These are phyloP conservation scores for Synanthedon tipuliformis DNA, from an alignment of 2,888 invertebrate species.

Conservation along the genomic window DNA sequence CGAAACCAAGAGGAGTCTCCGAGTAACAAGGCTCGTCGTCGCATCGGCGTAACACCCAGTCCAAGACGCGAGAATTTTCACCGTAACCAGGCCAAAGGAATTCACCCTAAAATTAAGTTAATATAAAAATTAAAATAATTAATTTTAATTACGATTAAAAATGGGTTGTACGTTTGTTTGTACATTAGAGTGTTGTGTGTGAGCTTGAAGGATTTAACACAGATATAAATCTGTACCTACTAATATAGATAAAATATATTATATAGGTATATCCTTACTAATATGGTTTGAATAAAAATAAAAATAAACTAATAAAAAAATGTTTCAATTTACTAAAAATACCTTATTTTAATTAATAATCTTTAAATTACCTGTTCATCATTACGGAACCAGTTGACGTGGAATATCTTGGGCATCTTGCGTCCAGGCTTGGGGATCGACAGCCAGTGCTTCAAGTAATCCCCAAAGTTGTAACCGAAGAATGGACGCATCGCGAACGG, in stretches of 20 bases:
- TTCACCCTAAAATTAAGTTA: constrained; percentile 69
- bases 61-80: constrained; percentile 95
- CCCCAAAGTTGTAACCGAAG: constrained; percentile 99
- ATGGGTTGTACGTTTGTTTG: too few relatives aligned
- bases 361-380: constrained; percentile 60
- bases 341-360: neutral
- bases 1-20: constrained; percentile 81
- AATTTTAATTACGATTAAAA: too few relatives aligned
- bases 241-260: too few relatives aligned
- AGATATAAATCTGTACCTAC: too few relatives aligned
- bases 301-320: too few relatives aligned
- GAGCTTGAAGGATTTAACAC: too few relatives aligned
- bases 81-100: constrained; percentile 99
- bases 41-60: constrained; percentile 93
- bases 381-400: constrained; percentile 99
- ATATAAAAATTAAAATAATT: too few relatives aligned
- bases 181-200: too few relatives aligned
- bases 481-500: constrained; percentile 99
- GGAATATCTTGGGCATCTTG: constrained; percentile 93
- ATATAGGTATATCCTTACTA: too few relatives aligned
- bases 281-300: too few relatives aligned
- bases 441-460: constrained; percentile 95
- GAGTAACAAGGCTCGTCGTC: constrained; percentile 78
- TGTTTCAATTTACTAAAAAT: too few relatives aligned
- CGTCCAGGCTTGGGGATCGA: constrained; percentile 79